phyloP scores from a whole-genome alignment of 2,888 invertebrate species.

The Crocallis elinguaria region DNA sequence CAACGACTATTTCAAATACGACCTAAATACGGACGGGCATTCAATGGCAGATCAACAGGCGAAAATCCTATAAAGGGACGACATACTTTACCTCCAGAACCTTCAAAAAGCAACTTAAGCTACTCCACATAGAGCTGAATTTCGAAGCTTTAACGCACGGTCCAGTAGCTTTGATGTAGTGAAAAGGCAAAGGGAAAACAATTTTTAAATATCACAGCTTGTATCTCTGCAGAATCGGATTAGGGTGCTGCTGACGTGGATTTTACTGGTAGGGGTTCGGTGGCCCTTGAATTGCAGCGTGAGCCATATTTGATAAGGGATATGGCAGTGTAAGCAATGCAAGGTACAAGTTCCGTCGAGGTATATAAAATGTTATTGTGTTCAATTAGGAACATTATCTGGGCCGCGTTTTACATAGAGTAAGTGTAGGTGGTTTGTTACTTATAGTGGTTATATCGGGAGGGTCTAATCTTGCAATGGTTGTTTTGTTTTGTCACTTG shows the following conservation, averaged over 20 bases:
- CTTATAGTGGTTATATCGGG: not conserved
- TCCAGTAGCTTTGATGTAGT: conserved; percentile 20
- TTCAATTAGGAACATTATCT: conserved; percentile 2
- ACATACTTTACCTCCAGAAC: conserved; percentile 15
- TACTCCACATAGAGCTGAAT: conserved; percentile 4
- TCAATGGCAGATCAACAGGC: conserved; percentile 37
- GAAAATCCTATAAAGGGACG: conserved; percentile 44
- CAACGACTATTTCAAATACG: conserved; percentile 53
- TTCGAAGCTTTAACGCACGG: not conserved
- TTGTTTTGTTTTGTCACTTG: too few relatives aligned
- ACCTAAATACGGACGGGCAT: conserved; percentile 50
- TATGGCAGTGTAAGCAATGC: not conserved
- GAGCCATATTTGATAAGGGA: conserved; percentile 24
- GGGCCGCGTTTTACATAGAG: not conserved
- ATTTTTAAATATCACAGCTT: conserved; percentile 36
- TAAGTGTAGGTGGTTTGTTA: not conserved
- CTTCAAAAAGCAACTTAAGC: conserved; percentile 5
- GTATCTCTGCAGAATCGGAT: conserved; percentile 23
- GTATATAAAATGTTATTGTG: not conserved
- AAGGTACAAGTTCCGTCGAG: not conserved
- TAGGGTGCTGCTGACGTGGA: conserved; percentile 33
- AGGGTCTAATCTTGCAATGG: too few relatives aligned
- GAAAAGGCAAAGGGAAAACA: conserved; percentile 28
- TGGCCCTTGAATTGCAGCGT: conserved; percentile 24
- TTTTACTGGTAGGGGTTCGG: conserved; percentile 20